Evolutionary conservation across 2,888 invertebrate genomes (phyloP).

Genomic region (Macrosoma leucophasiata): DNA sequence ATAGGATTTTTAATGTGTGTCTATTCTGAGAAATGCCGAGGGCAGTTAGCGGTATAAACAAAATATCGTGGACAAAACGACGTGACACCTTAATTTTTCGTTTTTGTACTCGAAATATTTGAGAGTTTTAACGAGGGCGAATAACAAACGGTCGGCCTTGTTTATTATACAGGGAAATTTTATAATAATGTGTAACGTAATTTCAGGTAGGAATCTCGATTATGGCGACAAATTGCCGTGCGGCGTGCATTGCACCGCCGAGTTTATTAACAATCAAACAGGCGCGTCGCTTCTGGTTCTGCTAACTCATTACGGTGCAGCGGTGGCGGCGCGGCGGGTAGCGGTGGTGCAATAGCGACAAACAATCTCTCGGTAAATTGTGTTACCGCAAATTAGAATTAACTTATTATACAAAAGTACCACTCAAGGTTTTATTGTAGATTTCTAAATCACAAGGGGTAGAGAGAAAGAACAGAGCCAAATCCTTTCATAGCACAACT

Average conservation of each 20-base stretch:
- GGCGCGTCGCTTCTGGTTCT: constrained; percentile 23
- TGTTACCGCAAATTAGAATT: too few relatives aligned
- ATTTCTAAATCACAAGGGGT: too few relatives aligned
- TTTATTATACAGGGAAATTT: constrained; percentile 25
- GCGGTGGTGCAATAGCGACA: constrained; percentile 10
- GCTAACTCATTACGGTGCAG: constrained; percentile 36
- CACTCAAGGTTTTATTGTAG: too few relatives aligned
- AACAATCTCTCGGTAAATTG: too few relatives aligned
- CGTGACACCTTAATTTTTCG: too few relatives aligned
- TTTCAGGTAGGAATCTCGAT: constrained; percentile 59
- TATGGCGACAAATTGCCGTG: constrained; percentile 62
- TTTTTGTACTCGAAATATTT: constrained; percentile 5
- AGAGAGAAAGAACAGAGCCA: too few relatives aligned
- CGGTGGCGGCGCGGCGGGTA: too few relatives aligned
- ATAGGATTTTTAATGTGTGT: constrained; percentile 35
- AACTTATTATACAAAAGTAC: too few relatives aligned
- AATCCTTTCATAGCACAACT: too few relatives aligned
- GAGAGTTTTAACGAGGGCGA: constrained; percentile 8
- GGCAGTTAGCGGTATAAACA: constrained; percentile 36
- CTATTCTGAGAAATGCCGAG: constrained; percentile 27
- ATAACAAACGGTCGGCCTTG: constrained; percentile 18
- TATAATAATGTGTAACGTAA: constrained; percentile 43
- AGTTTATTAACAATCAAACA: constrained; percentile 48
- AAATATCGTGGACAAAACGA: too few relatives aligned
- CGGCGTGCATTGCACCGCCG: constrained; percentile 36